Evolutionary conservation across 1,140 invertebrate genomes (phyloP).

Genomic region (Lasioglossum baleicum): DNA sequence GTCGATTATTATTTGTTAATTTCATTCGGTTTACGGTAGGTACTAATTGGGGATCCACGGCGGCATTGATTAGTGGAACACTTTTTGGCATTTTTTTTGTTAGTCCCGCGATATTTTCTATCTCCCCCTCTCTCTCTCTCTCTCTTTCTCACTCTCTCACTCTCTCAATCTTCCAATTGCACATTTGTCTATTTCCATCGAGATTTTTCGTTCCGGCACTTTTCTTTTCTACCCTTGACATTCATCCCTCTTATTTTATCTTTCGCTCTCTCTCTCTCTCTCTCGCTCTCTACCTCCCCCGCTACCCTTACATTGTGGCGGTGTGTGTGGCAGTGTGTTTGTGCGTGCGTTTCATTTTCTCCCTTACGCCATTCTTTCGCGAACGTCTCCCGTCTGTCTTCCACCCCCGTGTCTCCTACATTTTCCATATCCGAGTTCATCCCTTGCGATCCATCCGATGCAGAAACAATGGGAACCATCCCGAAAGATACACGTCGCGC

Average conservation of each 20-base stretch:
- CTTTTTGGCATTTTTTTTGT: slow-evolving; percentile 66
- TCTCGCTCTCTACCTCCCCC: too few relatives aligned
- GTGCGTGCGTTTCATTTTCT: slow-evolving; percentile 12
- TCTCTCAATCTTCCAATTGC: slow-evolving; percentile 2
- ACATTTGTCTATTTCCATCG: neutral
- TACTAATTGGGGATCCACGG: slow-evolving; percentile 59
- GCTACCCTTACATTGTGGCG: neutral
- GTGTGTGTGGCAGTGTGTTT: slow-evolving; percentile 1
- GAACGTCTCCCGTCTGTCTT: slow-evolving; percentile 8
- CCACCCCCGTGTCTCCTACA: neutral
- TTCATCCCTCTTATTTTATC: neutral
- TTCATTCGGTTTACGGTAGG: slow-evolving; percentile 48
- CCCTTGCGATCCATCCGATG: too few relatives aligned
- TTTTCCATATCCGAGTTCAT: neutral
- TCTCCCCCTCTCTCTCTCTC: slow-evolving; percentile 32
- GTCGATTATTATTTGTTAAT: slow-evolving; percentile 44
- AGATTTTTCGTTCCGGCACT: neutral
- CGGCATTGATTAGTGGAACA: slow-evolving; percentile 64
- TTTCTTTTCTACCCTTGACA: slow-evolving; percentile 26
- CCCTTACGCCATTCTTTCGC: neutral
- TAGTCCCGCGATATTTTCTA: slow-evolving; percentile 52
- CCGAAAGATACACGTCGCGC: too few relatives aligned
- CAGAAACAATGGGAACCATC: too few relatives aligned
- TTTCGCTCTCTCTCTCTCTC: neutral
- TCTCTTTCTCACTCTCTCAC: slow-evolving; percentile 16